Conservation (phyloP, 2,797 vertebrate species). For the Sebastolobus alascanus region DNA sequence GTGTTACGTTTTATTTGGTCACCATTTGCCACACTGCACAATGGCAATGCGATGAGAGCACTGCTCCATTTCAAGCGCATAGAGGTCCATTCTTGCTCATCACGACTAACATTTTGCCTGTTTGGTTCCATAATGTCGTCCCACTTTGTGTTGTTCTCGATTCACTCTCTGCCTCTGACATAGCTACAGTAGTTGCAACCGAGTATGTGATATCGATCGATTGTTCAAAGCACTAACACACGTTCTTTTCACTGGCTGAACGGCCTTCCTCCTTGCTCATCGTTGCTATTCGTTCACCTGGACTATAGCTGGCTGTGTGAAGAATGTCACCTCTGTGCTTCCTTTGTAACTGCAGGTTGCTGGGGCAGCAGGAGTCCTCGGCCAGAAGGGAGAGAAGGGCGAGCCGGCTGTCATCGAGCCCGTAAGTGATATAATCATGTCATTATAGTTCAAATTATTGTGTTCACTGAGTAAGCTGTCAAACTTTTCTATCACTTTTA, state of each 20-base stretch:
- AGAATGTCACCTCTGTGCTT: slow-evolving; percentile 53
- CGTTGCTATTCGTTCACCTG: slow-evolving; percentile 21
- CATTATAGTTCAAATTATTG: neutral
- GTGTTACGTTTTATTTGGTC: slow-evolving; percentile 21
- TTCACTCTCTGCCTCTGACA: slow-evolving; percentile 27
- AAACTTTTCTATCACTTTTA: neutral
- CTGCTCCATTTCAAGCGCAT: slow-evolving; percentile 67
- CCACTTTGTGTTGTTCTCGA: slow-evolving; percentile 32
- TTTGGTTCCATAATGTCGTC: slow-evolving; percentile 30
- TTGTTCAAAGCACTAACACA: slow-evolving; percentile 26
- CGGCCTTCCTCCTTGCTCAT: slow-evolving; percentile 20
- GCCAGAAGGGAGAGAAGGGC: slow-evolving; percentile 97
- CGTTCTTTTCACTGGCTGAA: slow-evolving; percentile 15
- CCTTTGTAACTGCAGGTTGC: slow-evolving; percentile 85
- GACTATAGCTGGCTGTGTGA: slow-evolving; percentile 27
- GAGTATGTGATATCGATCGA: slow-evolving; percentile 18
- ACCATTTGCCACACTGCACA: slow-evolving; percentile 42
- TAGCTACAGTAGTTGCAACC: slow-evolving; percentile 26
- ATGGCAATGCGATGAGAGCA: slow-evolving; percentile 58
- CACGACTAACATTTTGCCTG: slow-evolving; percentile 62
- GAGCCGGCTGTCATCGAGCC: slow-evolving; percentile 98
- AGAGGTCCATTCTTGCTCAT: slow-evolving; percentile 28
- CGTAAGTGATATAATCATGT: slow-evolving; percentile 78
- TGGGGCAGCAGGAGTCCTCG: slow-evolving; percentile 86
- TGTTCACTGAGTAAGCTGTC: neutral